Percentiles rank a stretch among this genome's conserved stretches.
phyloP scores from a whole-genome alignment of 2,888 invertebrate species.

The Galerucella nymphaeae region DNA sequence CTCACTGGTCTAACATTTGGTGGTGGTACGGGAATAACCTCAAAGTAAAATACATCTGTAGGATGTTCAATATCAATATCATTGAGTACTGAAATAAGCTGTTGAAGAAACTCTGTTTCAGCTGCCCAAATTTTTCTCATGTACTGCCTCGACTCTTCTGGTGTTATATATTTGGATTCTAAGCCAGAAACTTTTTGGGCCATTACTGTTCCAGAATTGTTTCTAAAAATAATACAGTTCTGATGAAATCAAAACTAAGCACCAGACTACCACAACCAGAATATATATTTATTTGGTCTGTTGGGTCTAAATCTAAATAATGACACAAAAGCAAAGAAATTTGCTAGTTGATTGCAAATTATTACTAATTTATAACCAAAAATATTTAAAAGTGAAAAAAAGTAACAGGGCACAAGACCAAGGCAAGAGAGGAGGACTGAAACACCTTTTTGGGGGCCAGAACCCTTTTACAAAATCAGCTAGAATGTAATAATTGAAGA shows the following conservation, averaged over 20 bases:
- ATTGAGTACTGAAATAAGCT: constrained; percentile 78
- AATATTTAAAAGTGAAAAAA: no score
- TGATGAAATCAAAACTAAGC: neutral
- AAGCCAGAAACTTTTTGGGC: constrained; percentile 40
- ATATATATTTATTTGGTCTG: no score
- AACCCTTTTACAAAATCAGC: no score
- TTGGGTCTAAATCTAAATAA: no score
- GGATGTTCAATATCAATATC: constrained; percentile 68
- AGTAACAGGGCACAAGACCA: no score
- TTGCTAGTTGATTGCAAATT: no score
- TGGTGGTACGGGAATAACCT: constrained; percentile 87
- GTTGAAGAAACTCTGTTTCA: constrained; percentile 75
- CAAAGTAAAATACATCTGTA: constrained; percentile 88
- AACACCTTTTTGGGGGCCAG: no score
- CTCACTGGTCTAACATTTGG: constrained; percentile 83
- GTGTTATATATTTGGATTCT: constrained; percentile 58
- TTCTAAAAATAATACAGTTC: constrained; percentile 17
- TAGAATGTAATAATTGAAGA: no score
- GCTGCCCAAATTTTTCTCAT: constrained; percentile 75
- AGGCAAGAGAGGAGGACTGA: no score
- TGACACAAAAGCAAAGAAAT: no score
- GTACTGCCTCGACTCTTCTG: constrained; percentile 58
- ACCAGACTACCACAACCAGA: no score
- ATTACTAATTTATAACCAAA: no score
- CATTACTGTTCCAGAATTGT: constrained; percentile 15